Conservation (phyloP, 2,797 vertebrate genomes). For the Peromyscus aztecus region DNA sequence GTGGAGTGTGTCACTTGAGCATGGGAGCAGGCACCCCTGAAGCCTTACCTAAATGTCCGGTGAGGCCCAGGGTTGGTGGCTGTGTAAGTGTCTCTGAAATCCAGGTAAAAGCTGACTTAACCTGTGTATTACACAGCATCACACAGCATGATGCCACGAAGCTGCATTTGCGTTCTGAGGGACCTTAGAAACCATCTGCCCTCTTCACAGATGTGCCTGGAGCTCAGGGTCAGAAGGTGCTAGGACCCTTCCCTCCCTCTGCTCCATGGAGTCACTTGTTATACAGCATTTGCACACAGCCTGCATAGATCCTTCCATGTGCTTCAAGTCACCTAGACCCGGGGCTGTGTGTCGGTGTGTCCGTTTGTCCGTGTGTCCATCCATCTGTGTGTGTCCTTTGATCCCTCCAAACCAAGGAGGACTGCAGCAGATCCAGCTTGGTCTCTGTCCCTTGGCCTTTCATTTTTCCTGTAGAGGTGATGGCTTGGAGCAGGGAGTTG, state of each 20-base stretch:
- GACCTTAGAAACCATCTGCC: not conserved
- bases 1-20: not conserved
- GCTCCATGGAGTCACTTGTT: not conserved
- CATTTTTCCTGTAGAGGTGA: not conserved
- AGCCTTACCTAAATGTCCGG: not conserved
- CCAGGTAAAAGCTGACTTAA: not conserved
- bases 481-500: not conserved
- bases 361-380: too few relatives aligned
- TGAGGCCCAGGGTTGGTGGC: not conserved
- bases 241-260: not conserved
- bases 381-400: rapidly evolving
- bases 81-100: not conserved
- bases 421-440: not conserved
- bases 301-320: not conserved
- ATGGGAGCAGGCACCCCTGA: not conserved
- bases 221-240: not conserved
- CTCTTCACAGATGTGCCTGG: not conserved
- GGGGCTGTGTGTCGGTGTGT: not conserved
- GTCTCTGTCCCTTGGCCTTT: not conserved
- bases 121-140: rapidly evolving
- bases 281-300: not conserved
- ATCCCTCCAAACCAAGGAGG: too few relatives aligned
- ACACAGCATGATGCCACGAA: not conserved
- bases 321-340: not conserved
- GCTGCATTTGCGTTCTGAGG: rapidly evolving